Percentiles rank a stretch among this genome's conserved stretches.
Conservation (phyloP, 2,113 vertebrate species). For the Acrocephalus kingi region DNA sequence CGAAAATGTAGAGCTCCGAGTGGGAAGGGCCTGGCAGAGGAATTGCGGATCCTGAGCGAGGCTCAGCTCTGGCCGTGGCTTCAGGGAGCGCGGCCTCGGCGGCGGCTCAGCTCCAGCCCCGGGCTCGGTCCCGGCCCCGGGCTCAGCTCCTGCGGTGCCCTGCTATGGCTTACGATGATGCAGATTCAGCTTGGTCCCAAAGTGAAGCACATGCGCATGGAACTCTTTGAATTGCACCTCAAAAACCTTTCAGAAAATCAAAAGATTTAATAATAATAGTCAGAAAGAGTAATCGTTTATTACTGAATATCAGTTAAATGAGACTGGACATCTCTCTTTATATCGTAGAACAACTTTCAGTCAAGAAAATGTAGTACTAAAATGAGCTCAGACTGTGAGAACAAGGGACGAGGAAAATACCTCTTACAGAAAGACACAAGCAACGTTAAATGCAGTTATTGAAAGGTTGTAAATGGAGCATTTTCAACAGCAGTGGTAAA, state of each 20-base stretch:
- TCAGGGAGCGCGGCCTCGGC: fast-evolving
- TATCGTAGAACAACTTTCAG: neutral
- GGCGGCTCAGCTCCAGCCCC: fast-evolving
- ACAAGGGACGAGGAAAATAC: neutral
- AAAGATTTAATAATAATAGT: neutral
- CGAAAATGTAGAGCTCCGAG: fast-evolving
- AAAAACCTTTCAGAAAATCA: neutral
- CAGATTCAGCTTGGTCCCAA: neutral
- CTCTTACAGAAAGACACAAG: neutral
- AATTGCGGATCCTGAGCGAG: fast-evolving
- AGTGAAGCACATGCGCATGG: neutral
- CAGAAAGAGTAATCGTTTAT: neutral
- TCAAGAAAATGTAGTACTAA: neutral
- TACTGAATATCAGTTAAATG: neutral
- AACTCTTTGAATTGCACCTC: neutral
- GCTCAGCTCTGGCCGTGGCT: fast-evolving
- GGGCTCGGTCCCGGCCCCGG: fast-evolving
- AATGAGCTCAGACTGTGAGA: conserved; percentile 53
- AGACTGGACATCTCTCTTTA: neutral
- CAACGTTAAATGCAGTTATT: conserved; percentile 4
- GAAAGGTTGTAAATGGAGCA: neutral
- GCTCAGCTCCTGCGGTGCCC: neutral
- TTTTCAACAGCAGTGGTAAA: conserved; percentile 60
- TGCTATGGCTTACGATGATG: neutral
- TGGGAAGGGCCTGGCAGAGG: neutral